Evolutionary conservation across 2,888 invertebrate species (phyloP).

Genomic region (Yponomeuta plumbellus): DNA sequence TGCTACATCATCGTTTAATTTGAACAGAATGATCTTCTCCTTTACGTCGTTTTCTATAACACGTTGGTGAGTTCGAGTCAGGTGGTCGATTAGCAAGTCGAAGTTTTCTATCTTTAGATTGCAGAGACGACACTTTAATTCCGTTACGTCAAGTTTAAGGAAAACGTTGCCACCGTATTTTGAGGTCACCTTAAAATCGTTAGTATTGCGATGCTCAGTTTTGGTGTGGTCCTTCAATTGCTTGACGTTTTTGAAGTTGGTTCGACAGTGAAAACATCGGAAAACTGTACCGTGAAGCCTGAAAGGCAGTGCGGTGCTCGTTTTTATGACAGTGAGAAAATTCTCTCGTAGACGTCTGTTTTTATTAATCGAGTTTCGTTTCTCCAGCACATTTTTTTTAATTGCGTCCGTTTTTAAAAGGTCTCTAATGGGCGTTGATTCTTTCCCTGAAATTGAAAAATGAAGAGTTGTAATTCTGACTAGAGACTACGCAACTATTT

Average conservation of each 20-base stretch:
- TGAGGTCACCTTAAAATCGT: conserved; percentile 39
- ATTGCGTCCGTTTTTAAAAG: background rate
- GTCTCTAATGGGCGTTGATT: background rate
- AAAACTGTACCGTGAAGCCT: conserved; percentile 54
- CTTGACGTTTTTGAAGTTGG: conserved; percentile 44
- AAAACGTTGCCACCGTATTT: conserved; percentile 51
- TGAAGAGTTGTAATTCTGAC: background rate
- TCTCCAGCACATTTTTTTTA: background rate
- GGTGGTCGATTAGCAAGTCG: conserved; percentile 46
- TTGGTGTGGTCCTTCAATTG: conserved; percentile 42
- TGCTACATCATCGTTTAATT: conserved; percentile 39
- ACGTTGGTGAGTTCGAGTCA: conserved; percentile 36
- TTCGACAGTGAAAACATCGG: conserved; percentile 54
- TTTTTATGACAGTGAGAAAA: conserved; percentile 43
- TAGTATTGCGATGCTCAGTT: conserved; percentile 32
- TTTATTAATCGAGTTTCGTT: background rate
- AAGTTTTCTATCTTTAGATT: conserved; percentile 30
- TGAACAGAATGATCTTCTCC: conserved; percentile 50
- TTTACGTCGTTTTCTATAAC: conserved; percentile 37
- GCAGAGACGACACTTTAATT: conserved; percentile 47
- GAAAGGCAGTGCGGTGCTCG: conserved; percentile 50
- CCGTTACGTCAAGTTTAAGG: conserved; percentile 51
- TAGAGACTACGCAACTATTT: no score
- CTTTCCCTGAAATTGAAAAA: background rate
- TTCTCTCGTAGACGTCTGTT: conserved; percentile 36